Evolutionary conservation across 2,888 invertebrate genomes (phyloP).

Genomic region (Merodon equestris): DNA sequence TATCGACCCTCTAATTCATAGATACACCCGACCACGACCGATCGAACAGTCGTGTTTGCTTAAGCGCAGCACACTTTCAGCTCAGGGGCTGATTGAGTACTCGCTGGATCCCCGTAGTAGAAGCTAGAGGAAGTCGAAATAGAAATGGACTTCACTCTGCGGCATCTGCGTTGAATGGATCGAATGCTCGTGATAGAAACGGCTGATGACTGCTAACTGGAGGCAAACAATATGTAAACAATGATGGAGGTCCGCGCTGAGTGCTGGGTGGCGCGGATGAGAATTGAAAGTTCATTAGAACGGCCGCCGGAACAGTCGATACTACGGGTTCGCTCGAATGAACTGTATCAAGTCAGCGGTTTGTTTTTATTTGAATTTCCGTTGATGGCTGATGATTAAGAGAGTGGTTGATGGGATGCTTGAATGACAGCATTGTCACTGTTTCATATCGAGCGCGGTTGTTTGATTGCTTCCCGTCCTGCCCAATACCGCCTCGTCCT

Average conservation of each 20-base stretch:
- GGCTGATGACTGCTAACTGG: slow-evolving; percentile 34
- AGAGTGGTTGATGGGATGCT: slow-evolving; percentile 44
- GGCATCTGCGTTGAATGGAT: slow-evolving; percentile 53
- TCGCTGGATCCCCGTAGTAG: background rate
- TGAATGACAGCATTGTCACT: slow-evolving; percentile 53
- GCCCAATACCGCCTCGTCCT: too few relatives aligned
- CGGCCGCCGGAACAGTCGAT: slow-evolving; percentile 46
- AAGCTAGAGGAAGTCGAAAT: slow-evolving; percentile 32
- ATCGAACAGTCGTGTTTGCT: slow-evolving; percentile 46
- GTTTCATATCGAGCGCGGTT: slow-evolving; percentile 13
- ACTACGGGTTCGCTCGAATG: slow-evolving; percentile 8
- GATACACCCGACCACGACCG: slow-evolving; percentile 11
- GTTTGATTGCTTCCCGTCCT: background rate
- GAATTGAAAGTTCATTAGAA: slow-evolving; percentile 65
- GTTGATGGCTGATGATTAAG: slow-evolving; percentile 58
- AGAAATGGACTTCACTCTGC: slow-evolving; percentile 51
- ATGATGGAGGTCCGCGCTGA: slow-evolving; percentile 56
- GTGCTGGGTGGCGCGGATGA: slow-evolving; percentile 63
- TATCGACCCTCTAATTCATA: slow-evolving; percentile 14
- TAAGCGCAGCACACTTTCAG: slow-evolving; percentile 56
- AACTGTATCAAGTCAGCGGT: background rate
- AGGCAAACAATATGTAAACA: slow-evolving; percentile 59
- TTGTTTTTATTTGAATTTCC: slow-evolving; percentile 47
- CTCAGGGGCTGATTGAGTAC: slow-evolving; percentile 49
- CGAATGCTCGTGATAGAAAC: slow-evolving; percentile 2